Evolutionary conservation across 2,797 vertebrate species (phyloP), one percentile per base, ranked within the genome.

Genomic region (Chiroxiphia lanceolata): DNA sequence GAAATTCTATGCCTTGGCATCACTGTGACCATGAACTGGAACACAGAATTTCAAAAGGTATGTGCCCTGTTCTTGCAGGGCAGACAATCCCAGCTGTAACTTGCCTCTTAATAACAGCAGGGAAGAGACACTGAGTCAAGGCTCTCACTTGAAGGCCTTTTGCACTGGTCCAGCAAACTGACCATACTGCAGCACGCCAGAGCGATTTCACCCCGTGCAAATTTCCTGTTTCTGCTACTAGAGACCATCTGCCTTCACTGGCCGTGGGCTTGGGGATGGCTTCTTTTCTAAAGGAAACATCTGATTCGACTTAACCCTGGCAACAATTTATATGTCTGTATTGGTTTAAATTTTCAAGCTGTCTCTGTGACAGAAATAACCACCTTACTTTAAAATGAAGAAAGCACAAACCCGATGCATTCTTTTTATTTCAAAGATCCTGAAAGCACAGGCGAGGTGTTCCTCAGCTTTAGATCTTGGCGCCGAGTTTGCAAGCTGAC

Each of bases 401-500:
- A 42, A 89, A 69, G 29, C 0, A 0, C 34, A 71, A 81, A 84
- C 11, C 13, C 0, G 0, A 69, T 4, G 11, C 19, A 7, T 50
- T 79, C 11, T 6, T 63, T 54, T 13, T n/a, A 44, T 61, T 71
- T 75, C 42, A 22, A 22, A 67, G n/a, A 21, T 53, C 23, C 40
- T 0, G 0, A 53, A 54, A 47, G 16, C 7, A 19, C 59, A 44
- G 21, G 10, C 0, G 22, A 79, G 17, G 25, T 23, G 33, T 9
- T 69, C 1, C 11, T 34, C 68, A 10, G n/a, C 33, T 27, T 19
- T 11, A 10, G 14, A 25, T 10, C 33, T 36, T n/a, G 83, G 65
- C 0, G 0, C 31, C 2, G 6, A 15, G 27, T 38, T 12, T 17
- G 6, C 19, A 9, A 4, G 20, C 27, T 34, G 38, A 8, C 26